Base-by-base conservation (phyloP, 2,797 vertebrate genomes). In the Chaetophractus vellerosus region DNA sequence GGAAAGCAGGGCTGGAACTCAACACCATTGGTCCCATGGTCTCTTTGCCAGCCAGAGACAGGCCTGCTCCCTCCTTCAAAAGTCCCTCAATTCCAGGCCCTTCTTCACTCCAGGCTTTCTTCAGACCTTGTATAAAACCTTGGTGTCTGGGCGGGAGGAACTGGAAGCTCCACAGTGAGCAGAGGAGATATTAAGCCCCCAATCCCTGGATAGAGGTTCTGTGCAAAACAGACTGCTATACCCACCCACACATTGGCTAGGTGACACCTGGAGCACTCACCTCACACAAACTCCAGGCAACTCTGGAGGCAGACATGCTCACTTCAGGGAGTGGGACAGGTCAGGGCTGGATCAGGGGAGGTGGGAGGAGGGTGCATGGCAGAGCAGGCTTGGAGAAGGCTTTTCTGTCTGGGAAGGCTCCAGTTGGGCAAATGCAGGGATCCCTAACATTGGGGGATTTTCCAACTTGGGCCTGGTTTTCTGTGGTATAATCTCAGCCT, bases 1-100 rank as follows among this genome's bases (percentile, higher is more conserved):
- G 21, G 72, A 96, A 97, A 97, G 75, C 78, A 95, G 72, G 50
- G 36, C 80, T 97, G 83, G 94, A 59, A 88, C 69, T 90, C 96
- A 96, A 96, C 94, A 71, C 93, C 81, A 69, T 55, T 92, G 91
- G 74, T 97, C n/a, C 91, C 92, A 88, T 86, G 85, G 90, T 85
- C 66, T 94, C 85, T 81, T 94, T 96, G 68, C 59, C 50, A 85
- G 83, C 41, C 85, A 69, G 33, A 33, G 33, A 88, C 66, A 91
- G 59, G 38, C 38, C 66, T 66, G 14, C 31, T 85, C 31, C 33
- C 2, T 88, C 57, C 50, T 91, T 23, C 41, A 55, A 85, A 74
- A 72, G 41, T 14, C 28, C 21, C 69, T 87, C 59, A 21, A 75
- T 36, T 81, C 31, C 52, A 55, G 82, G 8, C 12, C 63, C 45